Percentiles rank a stretch among this genome's conserved stretches.
Conservation (phyloP, 2,888 invertebrate genomes). For the Aelia acuminata region DNA sequence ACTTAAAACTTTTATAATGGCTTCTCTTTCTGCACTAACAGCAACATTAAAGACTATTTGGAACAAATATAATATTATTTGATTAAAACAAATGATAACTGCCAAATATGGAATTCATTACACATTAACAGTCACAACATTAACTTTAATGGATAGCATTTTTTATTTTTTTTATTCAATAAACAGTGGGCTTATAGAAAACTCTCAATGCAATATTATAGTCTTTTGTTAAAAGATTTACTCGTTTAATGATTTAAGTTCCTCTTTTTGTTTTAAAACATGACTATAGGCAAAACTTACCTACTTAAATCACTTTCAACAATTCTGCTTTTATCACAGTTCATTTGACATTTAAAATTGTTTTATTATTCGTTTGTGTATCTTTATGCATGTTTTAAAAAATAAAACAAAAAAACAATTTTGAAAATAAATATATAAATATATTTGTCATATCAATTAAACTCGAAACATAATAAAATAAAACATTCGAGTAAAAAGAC, state of each 20-base stretch:
- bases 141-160: background rate
- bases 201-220: constrained; percentile 29
- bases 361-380: constrained; percentile 47
- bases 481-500: constrained; percentile 44
- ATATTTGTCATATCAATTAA: constrained; percentile 28
- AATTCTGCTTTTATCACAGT: constrained; percentile 62
- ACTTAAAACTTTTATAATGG: constrained; percentile 18
- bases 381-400: constrained; percentile 8
- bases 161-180: background rate
- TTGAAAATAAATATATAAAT: constrained; percentile 17
- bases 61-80: constrained; percentile 17
- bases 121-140: constrained; percentile 20
- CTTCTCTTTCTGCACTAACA: background rate
- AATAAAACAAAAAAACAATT: background rate
- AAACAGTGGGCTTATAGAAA: constrained; percentile 27
- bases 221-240: constrained; percentile 40
- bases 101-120: background rate
- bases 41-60: background rate
- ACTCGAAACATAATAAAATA: constrained; percentile 23
- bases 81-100: constrained; percentile 13
- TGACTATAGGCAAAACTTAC: constrained; percentile 55
- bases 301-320: constrained; percentile 17
- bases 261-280: constrained; percentile 38
- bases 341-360: constrained; percentile 62
- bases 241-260: constrained; percentile 10